Evolutionary conservation across 1,140 invertebrate genomes (phyloP).

Genomic region (Lanistes nyassanus): DNA sequence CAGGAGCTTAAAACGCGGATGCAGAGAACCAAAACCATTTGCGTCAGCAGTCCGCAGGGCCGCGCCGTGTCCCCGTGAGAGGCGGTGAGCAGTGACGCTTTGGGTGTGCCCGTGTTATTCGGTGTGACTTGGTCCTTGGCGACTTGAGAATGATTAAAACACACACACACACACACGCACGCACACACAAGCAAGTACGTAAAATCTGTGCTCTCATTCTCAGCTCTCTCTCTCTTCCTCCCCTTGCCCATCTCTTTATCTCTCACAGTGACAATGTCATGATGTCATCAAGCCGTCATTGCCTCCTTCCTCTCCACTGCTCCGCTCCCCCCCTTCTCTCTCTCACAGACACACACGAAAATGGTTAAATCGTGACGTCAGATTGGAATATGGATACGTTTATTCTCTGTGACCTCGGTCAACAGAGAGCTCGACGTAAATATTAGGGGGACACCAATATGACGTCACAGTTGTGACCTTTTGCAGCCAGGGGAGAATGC

Average conservation of each 20-base stretch:
- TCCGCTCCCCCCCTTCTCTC: too few species aligned
- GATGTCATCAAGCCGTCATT: background rate
- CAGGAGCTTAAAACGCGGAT: too few species aligned
- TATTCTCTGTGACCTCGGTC: too few species aligned
- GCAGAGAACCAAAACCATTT: too few species aligned
- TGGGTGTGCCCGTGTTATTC: background rate
- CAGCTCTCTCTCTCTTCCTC: background rate
- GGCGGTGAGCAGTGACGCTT: background rate
- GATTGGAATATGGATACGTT: too few species aligned
- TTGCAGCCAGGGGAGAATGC: too few species aligned
- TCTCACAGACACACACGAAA: too few species aligned
- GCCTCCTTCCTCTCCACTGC: background rate
- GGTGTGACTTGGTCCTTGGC: background rate
- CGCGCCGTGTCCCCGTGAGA: background rate
- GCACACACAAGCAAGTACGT: background rate
- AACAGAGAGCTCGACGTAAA: too few species aligned
- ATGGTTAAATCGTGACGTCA: too few species aligned
- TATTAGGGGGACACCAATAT: too few species aligned
- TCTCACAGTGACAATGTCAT: background rate
- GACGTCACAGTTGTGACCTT: too few species aligned
- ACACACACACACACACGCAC: slow-evolving; percentile 10
- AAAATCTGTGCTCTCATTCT: background rate
- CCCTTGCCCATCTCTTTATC: background rate
- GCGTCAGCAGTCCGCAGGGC: background rate
- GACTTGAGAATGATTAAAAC: background rate